Percentiles rank a stretch among this genome's conserved stretches.
These are phyloP conservation scores for Heliornis fulica DNA, from an alignment of 2,113 vertebrate species.

Conservation along the genomic window DNA sequence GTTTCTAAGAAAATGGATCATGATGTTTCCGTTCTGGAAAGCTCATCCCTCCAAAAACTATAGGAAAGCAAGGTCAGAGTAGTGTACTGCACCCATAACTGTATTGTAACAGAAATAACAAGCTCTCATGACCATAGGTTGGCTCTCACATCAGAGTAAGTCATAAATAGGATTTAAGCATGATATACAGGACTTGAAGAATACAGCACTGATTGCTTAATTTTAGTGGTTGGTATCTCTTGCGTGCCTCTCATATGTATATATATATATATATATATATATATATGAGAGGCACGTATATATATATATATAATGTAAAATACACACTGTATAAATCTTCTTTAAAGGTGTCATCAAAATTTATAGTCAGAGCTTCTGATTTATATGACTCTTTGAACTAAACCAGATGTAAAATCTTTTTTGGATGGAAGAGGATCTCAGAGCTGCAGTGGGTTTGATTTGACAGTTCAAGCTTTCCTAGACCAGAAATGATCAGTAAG, in stretches of 20 bases:
- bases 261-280: background rate
- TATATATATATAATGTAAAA: background rate
- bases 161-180: background rate
- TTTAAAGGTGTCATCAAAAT: slow-evolving; percentile 48
- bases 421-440: background rate
- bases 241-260: background rate
- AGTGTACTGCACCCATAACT: background rate
- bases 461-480: background rate
- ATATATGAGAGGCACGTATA: too few species aligned
- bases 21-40: background rate
- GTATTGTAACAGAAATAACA: background rate
- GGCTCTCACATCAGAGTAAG: background rate
- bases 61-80: background rate
- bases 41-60: background rate
- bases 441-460: background rate
- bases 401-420: slow-evolving; percentile 53
- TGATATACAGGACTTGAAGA: background rate
- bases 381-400: slow-evolving; percentile 40
- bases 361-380: slow-evolving; percentile 44
- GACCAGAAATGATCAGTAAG: slow-evolving; percentile 17
- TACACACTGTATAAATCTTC: slow-evolving; percentile 12
- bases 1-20: background rate
- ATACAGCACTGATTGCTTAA: background rate
- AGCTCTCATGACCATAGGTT: background rate
- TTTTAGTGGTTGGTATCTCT: slow-evolving; percentile 23